These are phyloP conservation scores for Pycnonotus jocosus DNA, from an alignment of 2,113 vertebrate genomes.

Conservation along the genomic window DNA sequence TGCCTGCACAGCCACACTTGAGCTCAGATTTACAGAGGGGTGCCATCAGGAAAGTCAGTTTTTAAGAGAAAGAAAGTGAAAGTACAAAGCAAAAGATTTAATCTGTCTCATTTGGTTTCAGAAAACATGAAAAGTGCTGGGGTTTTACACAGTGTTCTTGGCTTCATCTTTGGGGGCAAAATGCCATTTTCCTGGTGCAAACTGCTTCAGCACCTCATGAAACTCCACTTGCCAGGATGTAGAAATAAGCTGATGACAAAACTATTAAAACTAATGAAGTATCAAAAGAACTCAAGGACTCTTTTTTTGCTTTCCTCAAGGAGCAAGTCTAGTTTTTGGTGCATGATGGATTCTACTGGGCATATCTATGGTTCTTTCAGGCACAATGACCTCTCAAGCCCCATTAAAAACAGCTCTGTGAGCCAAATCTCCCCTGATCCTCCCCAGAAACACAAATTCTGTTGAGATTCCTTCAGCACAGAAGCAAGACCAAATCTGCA, in stretches of 20 bases:
- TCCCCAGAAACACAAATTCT: neutral
- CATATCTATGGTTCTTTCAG: neutral
- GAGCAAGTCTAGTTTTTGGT: neutral
- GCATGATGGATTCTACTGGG: neutral
- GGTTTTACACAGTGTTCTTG: neutral
- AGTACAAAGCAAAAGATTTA: neutral
- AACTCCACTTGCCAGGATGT: neutral
- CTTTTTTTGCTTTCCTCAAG: neutral
- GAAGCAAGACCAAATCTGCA: neutral
- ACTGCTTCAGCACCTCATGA: conserved; percentile 30
- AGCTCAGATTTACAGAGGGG: neutral
- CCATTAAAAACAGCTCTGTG: neutral
- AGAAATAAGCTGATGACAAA: conserved; percentile 36
- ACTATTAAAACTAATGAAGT: conserved; percentile 7
- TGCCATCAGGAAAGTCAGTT: neutral
- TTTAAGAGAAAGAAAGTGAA: conserved; percentile 26
- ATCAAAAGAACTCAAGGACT: neutral
- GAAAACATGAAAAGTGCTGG: neutral
- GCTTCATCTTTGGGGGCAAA: neutral
- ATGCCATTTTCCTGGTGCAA: conserved; percentile 15
- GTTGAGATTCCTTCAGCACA: neutral
- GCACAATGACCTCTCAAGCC: neutral
- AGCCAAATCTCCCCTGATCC: neutral
- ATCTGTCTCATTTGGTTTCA: neutral
- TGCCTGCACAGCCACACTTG: rapidly evolving